Conservation (phyloP, 2,888 invertebrate species). For the Perizoma flavofasciatum region DNA sequence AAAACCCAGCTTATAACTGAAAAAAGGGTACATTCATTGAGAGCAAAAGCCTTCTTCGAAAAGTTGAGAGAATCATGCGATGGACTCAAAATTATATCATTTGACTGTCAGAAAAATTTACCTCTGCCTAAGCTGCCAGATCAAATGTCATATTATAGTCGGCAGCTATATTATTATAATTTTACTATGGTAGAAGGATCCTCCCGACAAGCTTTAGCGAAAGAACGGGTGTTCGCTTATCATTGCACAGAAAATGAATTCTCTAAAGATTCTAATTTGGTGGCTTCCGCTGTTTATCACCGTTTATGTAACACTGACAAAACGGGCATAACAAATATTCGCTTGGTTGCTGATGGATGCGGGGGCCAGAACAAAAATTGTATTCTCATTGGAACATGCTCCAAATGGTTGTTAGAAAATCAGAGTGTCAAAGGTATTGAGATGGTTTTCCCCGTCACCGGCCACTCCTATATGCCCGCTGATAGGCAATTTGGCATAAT, state of each 20-base stretch:
- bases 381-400: conserved; percentile 11
- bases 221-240: conserved; percentile 43
- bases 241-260: conserved; percentile 39
- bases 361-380: conserved; percentile 37
- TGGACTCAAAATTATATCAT: too few relatives aligned
- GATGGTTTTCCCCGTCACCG: conserved; percentile 35
- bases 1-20: too few relatives aligned
- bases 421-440: conserved; percentile 26
- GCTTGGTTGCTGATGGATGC: conserved; percentile 33
- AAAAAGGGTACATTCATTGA: too few relatives aligned
- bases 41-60: too few relatives aligned
- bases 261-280: conserved; percentile 35
- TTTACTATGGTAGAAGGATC: conserved; percentile 27
- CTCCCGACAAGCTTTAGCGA: conserved; percentile 36
- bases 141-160: too few relatives aligned
- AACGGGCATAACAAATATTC: conserved; percentile 21
- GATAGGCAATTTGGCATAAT: conserved; percentile 30
- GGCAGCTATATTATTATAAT: too few relatives aligned
- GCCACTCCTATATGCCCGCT: conserved; percentile 35
- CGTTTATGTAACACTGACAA: conserved; percentile 16
- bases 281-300: conserved; percentile 26
- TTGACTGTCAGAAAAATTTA: too few relatives aligned
- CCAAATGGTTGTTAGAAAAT: conserved; percentile 19
- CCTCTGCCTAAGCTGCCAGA: too few relatives aligned
- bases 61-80: too few relatives aligned